Evolutionary conservation across 37 sponge, comb jelly and placozoan species (phyloP), one percentile per base, ranked within the genome.

Genomic region (Amphimedon queenslandica): DNA sequence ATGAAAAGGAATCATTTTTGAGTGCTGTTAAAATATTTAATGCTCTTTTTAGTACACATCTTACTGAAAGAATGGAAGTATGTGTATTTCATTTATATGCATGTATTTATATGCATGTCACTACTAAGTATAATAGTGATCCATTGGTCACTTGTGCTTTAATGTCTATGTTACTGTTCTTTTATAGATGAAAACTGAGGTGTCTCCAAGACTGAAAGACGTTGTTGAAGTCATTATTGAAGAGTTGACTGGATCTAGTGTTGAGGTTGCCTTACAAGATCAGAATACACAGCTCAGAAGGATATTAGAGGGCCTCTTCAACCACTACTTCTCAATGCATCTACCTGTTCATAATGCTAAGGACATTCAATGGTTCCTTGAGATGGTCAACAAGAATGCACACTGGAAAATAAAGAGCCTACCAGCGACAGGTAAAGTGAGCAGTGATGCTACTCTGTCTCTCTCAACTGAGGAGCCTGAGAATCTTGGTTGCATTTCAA

Each of bases 281-380:
- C 33, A 36, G 2, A 25, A 40, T 38, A 16, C 39, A 5, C 30
- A 42, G 23, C 20, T 38, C 3, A 2, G 63, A 25, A 55, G 27
- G 0, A 11, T 69, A 42, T 24, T 67, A 25, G 84, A 83, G 43
- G 84, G 84, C 1, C 56, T 76, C 21, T 43, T 83, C 6, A 63
- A 64, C 18, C 84, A 83, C 43, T 83, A 74, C 75, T 88, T 88
- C 70, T 77, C 88, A n/a, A 29, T 31, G 11, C 57, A 78, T 31
- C 76, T 57, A 29, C 57, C 64, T 23, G 36, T 16, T 16, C 66
- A 68, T 43, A 64, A 72, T 25, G 33, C 55, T 1, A 30, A 78
- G 24, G 88, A 88, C 60, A 63, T 71, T 21, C 6, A 31, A 40
- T 82, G 78, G 79, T 81, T 88, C 71, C 64, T 88, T 42, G 72